phyloP scores from a whole-genome alignment of 2,113 vertebrate species.

The Calidris pugnax region DNA sequence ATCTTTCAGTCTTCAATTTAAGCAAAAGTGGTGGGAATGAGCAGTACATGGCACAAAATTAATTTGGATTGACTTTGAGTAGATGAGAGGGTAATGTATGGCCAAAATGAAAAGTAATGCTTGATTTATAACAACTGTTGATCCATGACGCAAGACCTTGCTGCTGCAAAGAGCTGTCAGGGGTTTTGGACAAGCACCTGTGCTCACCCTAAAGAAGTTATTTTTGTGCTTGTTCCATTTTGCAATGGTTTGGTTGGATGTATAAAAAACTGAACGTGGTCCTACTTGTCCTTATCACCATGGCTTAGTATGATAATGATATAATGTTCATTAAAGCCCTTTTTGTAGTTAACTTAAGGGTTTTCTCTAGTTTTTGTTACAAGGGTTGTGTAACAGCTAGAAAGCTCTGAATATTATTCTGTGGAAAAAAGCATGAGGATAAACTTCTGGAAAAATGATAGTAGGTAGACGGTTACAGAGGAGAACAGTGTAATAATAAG shows the following conservation, averaged over 20 bases:
- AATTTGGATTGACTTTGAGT: conserved; percentile 16
- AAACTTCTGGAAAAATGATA: background rate
- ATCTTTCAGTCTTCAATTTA: conserved; percentile 23
- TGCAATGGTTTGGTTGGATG: background rate
- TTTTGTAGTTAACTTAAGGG: background rate
- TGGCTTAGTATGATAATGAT: background rate
- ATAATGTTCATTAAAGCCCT: background rate
- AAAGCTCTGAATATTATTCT: background rate
- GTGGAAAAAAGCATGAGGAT: background rate
- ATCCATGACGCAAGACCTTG: background rate
- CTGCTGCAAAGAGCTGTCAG: background rate
- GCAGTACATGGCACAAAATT: background rate
- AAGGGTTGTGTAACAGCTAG: background rate
- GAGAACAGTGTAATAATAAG: background rate
- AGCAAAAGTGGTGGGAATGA: conserved; percentile 8
- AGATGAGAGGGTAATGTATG: background rate
- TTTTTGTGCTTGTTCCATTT: background rate
- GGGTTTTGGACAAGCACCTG: background rate
- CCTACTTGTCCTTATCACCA: background rate
- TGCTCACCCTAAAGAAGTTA: background rate
- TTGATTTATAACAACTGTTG: background rate
- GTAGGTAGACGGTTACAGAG: background rate
- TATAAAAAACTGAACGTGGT: background rate
- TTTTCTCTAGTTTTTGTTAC: background rate
- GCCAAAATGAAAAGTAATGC: background rate